Evolutionary conservation across 2,113 vertebrate genomes (phyloP), one percentile per base, ranked within the genome.

Genomic region (Pleuronectes platessa): DNA sequence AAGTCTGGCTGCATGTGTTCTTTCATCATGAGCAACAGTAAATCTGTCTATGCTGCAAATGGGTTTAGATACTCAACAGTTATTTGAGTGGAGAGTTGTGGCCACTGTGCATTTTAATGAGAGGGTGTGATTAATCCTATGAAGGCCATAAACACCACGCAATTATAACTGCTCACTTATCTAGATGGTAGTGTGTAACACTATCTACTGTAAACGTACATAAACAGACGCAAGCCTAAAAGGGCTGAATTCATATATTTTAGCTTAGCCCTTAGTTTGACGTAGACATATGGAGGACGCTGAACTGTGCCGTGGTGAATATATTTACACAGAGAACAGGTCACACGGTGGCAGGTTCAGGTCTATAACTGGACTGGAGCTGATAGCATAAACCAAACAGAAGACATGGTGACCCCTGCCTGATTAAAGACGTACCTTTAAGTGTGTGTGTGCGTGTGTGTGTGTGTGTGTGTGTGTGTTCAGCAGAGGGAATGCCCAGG

Each of bases 371-470:
- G 67, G 31, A 82, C 59, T 66, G 20, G 37, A 67, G 51, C 49
- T 61, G 78, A 47, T 45, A 74, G 67, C 47, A 60, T 61, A 68
- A 81, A 71, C 54, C 35, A 68, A 76, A 86, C 27, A 21, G 24
- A 75, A 59, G 45, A 71, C 73, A 65, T 1, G 59, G 17, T 61
- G 69, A 72, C 77, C 62, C 13, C 27, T 66, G 15, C 78, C 54
- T 69, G 54, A 82, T 69, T 56, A 53, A 78, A 81, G 6, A 4
- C 2, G 61, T 63, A 71, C 58, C 17, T 68, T 58, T 67, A 37
- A 45, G 31, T 31, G 27, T 31, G 27, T 31, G 27, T 31, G 27
- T 27, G 27, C 5, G 4, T 27, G 4, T 27, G 37, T 56, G 37
- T 62, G 66, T 49, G 35, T 31, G 51, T 71, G 60, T 70, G 18